Evolutionary conservation across 2,797 vertebrate genomes (phyloP).

Genomic region (Orientallactaga sibirica): DNA sequence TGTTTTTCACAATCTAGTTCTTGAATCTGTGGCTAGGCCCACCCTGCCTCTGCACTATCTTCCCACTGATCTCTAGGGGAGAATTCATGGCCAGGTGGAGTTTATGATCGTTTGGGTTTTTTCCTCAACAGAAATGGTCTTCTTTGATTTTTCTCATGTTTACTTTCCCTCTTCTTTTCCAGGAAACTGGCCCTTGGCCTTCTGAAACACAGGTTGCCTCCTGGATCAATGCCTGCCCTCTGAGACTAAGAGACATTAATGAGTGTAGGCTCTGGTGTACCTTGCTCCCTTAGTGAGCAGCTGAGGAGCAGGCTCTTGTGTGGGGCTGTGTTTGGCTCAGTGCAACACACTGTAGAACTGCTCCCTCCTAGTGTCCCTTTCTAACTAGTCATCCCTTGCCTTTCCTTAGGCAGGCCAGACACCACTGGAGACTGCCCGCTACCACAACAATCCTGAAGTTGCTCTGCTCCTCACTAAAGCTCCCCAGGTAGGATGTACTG

Average conservation of each 20-base stretch:
- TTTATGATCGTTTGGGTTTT: neutral
- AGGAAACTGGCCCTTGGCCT: neutral
- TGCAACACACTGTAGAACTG: neutral
- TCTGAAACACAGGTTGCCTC: neutral
- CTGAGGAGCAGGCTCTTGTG: rapidly evolving
- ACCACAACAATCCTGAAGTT: conserved; percentile 95
- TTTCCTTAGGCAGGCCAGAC: conserved; percentile 93
- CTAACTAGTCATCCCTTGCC: conserved; percentile 51
- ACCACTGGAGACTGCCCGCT: conserved; percentile 94
- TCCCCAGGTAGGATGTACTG: conserved; percentile 91
- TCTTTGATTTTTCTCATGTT: neutral
- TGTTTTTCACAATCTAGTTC: neutral
- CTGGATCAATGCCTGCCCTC: neutral
- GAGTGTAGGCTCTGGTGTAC: neutral
- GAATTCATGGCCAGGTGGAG: neutral
- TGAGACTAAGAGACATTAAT: neutral
- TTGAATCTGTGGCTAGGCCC: neutral
- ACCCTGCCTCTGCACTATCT: neutral
- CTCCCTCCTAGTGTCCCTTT: neutral
- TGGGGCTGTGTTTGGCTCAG: neutral
- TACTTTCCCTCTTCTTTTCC: neutral
- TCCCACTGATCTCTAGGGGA: neutral
- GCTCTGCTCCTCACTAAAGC: conserved; percentile 97
- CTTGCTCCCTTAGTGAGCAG: rapidly evolving
- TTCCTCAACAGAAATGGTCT: neutral